Base-by-base conservation (phyloP, 2,797 vertebrate genomes). In the Oreonectes daqikongensis region DNA sequence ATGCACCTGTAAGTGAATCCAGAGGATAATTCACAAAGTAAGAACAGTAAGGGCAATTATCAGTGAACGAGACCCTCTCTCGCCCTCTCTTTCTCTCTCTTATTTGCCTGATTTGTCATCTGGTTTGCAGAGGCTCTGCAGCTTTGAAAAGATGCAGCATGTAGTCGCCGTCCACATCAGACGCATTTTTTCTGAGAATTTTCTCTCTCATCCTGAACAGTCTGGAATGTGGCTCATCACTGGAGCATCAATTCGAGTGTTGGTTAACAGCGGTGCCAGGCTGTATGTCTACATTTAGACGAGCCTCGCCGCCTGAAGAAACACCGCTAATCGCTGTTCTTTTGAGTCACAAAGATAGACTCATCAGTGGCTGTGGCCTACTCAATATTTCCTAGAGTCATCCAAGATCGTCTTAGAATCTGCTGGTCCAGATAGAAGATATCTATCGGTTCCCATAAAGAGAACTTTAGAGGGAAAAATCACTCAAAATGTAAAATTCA, bases 151-250 rank as follows among this genome's bases (percentile, higher is more conserved):
- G 85, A 88, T 87, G 85, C 81, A 82, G 86, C 84, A 88, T 82
- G 90, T 84, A 91, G 87, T 82, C 83, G 63, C 40, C 48, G 72
- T 72, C 88, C 91, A 92, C 91, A 92, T 92, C 90, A 89, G 81
- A 91, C 46, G 82, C 79, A 79, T 48, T 81, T 82, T 85, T 86
- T 86, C 86, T 61, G 22, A 69, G 82, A 52, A 83, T 78, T 53
- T 66, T 72, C 68, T 79, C 74, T 82, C 80, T 86, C 87, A 84
- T 86, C 85, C 88, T 83, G 85, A 90, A 91, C 87, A 89, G 85
- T 83, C 86, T 85, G 75, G 80, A 86, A 84, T 79, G 83, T 81
- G 85, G 81, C 83, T 67, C 17, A 64, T 72, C 83, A 85, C 85
- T 82, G 52, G 38, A 78, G 81, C 46, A 40, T 67, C 55, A 69